Conservation (phyloP, 1,140 invertebrate species). For the Pseudomyrmex cubaensis region DNA sequence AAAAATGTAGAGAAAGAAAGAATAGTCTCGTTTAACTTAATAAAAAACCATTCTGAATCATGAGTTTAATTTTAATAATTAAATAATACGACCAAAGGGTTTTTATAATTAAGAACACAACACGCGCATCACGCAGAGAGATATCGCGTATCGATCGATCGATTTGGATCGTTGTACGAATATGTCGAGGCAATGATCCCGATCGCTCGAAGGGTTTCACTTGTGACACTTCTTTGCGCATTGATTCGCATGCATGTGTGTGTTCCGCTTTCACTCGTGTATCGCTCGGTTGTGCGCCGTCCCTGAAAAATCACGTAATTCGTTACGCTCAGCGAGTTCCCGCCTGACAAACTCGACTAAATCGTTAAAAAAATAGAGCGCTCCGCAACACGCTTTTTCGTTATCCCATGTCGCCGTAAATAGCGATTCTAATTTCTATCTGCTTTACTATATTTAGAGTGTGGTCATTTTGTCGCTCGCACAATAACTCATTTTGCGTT, state of each 20-base stretch:
- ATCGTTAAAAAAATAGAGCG: constrained; percentile 42
- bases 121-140: too few relatives aligned
- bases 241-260: constrained; percentile 16
- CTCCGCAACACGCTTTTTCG: constrained; percentile 1
- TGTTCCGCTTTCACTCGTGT: constrained; percentile 57
- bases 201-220: constrained; percentile 23
- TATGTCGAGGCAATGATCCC: neutral
- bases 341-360: constrained; percentile 26
- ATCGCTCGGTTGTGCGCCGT: constrained; percentile 15
- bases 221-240: constrained; percentile 46
- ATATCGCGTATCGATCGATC: too few relatives aligned
- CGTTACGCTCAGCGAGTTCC: constrained; percentile 42
- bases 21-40: too few relatives aligned
- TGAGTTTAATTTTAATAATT: neutral
- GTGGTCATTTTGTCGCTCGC: neutral
- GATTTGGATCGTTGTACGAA: neutral
- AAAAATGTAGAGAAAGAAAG: too few relatives aligned
- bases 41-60: too few relatives aligned
- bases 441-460: neutral
- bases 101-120: too few relatives aligned
- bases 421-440: constrained; percentile 34
- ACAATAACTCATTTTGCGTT: constrained; percentile 30
- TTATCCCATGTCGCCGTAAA: constrained; percentile 13
- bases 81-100: too few relatives aligned
- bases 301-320: constrained; percentile 57